Evolutionary conservation across 1,140 invertebrate genomes (phyloP).

Genomic region (Rhizoglyphus robini): DNA sequence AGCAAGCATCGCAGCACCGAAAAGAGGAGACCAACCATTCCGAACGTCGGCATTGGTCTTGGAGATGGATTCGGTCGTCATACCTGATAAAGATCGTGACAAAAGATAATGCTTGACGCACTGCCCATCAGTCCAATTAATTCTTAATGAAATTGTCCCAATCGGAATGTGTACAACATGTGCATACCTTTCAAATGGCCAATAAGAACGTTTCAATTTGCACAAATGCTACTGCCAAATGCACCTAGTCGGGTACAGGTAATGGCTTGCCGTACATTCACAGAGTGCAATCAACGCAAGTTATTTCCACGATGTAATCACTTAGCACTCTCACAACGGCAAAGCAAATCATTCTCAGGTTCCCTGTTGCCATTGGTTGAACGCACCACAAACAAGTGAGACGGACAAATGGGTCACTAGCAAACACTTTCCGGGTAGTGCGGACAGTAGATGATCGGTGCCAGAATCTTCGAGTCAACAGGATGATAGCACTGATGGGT

Average conservation of each 20-base stretch:
- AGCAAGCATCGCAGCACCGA: not conserved
- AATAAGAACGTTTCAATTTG: too few species aligned
- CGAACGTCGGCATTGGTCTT: not conserved
- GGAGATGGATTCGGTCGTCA: constrained; percentile 8
- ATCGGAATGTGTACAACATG: not conserved
- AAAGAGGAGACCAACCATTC: not conserved
- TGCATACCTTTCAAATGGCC: too few species aligned
- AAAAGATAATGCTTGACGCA: not conserved
- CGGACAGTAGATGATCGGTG: constrained; percentile 12
- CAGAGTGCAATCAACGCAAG: too few species aligned
- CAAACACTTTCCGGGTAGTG: constrained; percentile 14
- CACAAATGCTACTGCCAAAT: too few species aligned
- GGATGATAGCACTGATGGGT: too few species aligned
- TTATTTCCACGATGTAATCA: not conserved
- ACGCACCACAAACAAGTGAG: too few species aligned
- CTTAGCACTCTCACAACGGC: not conserved
- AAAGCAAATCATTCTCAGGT: too few species aligned
- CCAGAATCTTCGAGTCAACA: not conserved
- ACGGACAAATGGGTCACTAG: not conserved
- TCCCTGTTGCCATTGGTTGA: too few species aligned
- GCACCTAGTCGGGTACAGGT: too few species aligned
- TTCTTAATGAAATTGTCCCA: not conserved
- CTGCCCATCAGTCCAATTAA: not conserved
- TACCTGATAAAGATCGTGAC: not conserved
- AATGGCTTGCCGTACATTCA: too few species aligned